Evolutionary conservation across 1,140 invertebrate species (phyloP), one percentile per base, ranked within the genome.

Genomic region (Dinoponera quadriceps): DNA sequence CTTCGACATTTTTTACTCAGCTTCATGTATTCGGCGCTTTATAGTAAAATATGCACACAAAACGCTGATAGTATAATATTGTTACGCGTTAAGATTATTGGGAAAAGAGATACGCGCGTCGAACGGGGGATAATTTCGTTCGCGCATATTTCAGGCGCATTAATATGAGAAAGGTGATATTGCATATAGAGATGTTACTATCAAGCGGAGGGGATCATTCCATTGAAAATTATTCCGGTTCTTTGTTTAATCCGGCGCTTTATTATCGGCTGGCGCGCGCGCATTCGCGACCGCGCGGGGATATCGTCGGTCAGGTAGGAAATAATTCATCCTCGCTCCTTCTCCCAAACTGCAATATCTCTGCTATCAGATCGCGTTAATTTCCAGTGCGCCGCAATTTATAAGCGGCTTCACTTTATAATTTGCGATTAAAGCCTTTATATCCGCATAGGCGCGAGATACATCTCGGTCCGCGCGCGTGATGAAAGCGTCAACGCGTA

Each of bases 341-440:
- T 71, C 44, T 22, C 33, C n/a, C n/a, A n/a, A 3, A n/a, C 22
- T 14, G 38, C 51, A 20, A 7, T 80, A 57, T 69, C 75, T 69
- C 0, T 44, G 51, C 57, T 48, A 80, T 71, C 75, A 48, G 51
- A 59, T 54, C 25, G 38, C 65, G 51, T 80, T 71, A 80, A 80
- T 71, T 69, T 80, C 38, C 75, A 80, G 51, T 51, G 25, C 51
- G 22, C 22, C 71, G 75, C 63, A 71, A 80, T 80, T 80, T 71
- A n/a, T n/a, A 80, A 80, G 75, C 75, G 27, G 65, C 51, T 55
- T 57, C 38, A 29, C 75, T 80, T 80, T 27, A 71, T 80, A 80
- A 80, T 80, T 80, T 80, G 68, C 69, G 65, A 71, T 80, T 80
- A 59, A 80, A 80, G 75, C 65, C 57, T 71, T 44, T 44, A 44